These are phyloP conservation scores for Caenorhabditis sp. DNA, from an alignment of 2,888 invertebrate species.

Conservation along the genomic window DNA sequence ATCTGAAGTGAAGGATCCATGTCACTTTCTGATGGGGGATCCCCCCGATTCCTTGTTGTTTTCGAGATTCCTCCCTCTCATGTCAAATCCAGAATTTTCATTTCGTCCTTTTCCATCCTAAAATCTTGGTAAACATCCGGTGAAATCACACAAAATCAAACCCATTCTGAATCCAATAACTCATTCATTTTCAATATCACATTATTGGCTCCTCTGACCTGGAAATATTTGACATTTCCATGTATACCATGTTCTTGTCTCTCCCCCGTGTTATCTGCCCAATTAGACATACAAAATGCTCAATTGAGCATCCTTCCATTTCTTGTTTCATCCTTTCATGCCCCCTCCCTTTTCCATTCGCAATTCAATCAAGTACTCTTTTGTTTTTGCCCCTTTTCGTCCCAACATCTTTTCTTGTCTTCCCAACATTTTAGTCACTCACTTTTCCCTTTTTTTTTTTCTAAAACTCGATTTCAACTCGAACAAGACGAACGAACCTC, in stretches of 20 bases:
- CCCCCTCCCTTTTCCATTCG: constrained; percentile 28
- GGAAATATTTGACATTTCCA: background rate
- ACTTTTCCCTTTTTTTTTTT: constrained; percentile 27
- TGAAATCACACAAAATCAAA: background rate
- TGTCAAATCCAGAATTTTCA: constrained; percentile 14
- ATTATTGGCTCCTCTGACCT: background rate
- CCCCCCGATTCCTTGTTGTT: background rate
- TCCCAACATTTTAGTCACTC: constrained; percentile 30
- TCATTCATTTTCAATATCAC: background rate
- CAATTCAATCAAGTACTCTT: constrained; percentile 59
- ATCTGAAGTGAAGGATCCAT: background rate
- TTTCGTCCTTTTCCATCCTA: background rate
- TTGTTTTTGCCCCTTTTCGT: constrained; percentile 44
- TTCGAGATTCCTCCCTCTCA: background rate
- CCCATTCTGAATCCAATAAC: background rate
- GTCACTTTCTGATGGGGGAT: background rate
- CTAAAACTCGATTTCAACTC: constrained; percentile 54
- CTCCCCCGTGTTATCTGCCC: background rate
- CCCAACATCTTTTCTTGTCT: background rate
- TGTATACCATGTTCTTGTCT: background rate
- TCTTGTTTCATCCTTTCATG: constrained; percentile 17
- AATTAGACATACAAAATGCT: constrained; percentile 18
- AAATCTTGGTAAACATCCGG: background rate
- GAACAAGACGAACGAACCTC: constrained; percentile 15
- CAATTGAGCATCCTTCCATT: constrained; percentile 19